Base-by-base conservation (phyloP, 2,888 invertebrate species). In the Diarsia mendica region DNA sequence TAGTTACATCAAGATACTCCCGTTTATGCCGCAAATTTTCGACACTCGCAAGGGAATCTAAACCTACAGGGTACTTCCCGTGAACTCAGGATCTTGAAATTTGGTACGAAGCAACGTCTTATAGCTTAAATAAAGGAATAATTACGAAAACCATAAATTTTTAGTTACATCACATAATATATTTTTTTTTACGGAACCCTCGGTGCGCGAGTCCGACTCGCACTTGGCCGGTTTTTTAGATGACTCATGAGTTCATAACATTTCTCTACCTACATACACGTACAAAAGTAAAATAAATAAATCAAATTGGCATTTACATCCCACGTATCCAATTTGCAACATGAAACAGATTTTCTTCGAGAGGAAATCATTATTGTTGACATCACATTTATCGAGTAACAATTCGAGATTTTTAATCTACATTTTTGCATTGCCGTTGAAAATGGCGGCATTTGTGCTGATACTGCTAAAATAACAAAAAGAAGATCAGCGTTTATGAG, bases 391-490 rank as follows among this genome's bases (percentile, higher is more conserved):
- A 73, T 74, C 64, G 69, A 74, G 68, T 55, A 77, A 82, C n/a
- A 58, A 51, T 68, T 48, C 33, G 13, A 61, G 61, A 58, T 64
- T 79, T 79, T 83, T 78, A 82, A 78, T 82, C 78, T 72, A 83
- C 71, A 75, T 63, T 67, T 83, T 75, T 83, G 44, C 82, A 75
- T 65, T 77, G 72, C 51, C 76, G 70, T 44, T 67, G 46, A 53
- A 77, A 83, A 73, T 71, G 71, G 77, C 65, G 70, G n/a, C 51
- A 13, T 39, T 61, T 15, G 48, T 69, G 83, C 84, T 84, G 84
- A 78, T 75, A 70, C 72, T 67, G 81, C 78, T 85, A 75, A 85
- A 84, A 85, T 84, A 77, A 85, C 81, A 84, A 75, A 83, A 81
- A 65, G 81, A 63, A 72, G 74, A 81, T 81, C 84, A 66, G 72